Evolutionary conservation across 2,113 vertebrate species (phyloP), one percentile per base, ranked within the genome.

Genomic region (Pseudorhombus dupliciocellatus): DNA sequence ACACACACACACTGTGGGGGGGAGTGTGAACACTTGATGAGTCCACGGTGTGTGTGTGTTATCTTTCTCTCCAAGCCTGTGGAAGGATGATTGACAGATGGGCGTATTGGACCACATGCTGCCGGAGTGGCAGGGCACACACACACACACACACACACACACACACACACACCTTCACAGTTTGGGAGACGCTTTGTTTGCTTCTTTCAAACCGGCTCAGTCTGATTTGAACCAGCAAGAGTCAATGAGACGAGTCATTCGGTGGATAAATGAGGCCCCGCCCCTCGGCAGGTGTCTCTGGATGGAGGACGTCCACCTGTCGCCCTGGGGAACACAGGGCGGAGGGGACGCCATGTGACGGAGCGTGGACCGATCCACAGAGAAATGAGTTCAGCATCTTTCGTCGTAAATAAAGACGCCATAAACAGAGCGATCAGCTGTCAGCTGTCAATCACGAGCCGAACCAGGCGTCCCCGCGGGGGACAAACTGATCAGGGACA

Each of bases 1-100:
- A 26, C 1, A 48, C 46, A 48, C 20, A 48, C 7, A 8, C 20
- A 9, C 40, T 44, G 21, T 42, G 25, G 8, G 10, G 25, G 8
- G 10, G 30, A 25, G 24, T 57, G 25, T 42, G 52, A 37, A 4
- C 50, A 52, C 54, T 70, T 9, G 60, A 44, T 71, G 57, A 75
- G 34, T 79, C 8, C 31, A 67, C 9, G 50, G 63, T 4, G 72
- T 72, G 74, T 82, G 64, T 22, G n/a, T 51, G 63, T 34, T 50
- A 21, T 71, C n/a, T 83, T 82, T 71, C 24, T 69, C 68, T 89
- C 52, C 87, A 83, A 88, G 83, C 80, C 63, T 73, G 77, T 77
- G 59, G 88, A 85, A 84, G 87, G 52, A 86, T 91, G 86, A 91
- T 74, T 88, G 89, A 72, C 88, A 85, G 84, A 78, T 48, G 73